A percentile compares a stretch with the other conserved stretches of the same genome.
phyloP scores from a whole-genome alignment of 2,113 vertebrate genomes.

The Atrichornis clamosus region DNA sequence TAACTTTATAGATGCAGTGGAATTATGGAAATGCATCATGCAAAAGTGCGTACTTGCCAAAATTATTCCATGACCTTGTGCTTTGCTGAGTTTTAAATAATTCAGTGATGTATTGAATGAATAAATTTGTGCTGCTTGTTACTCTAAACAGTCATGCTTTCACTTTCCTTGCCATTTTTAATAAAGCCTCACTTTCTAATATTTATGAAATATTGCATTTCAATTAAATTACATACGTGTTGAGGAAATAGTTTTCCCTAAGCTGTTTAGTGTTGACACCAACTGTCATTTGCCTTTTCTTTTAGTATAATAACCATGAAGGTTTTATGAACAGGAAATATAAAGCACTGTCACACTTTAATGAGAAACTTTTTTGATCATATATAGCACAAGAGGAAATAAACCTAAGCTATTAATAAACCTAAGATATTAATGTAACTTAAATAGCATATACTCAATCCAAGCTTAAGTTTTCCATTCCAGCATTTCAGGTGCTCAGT shows the following conservation, averaged over 20 bases:
- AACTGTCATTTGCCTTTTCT: conserved; percentile 75
- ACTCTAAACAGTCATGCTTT: conserved; percentile 79
- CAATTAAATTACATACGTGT: conserved; percentile 80
- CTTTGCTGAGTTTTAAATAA: conserved; percentile 82
- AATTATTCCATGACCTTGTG: conserved; percentile 82
- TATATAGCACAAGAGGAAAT: conserved; percentile 7
- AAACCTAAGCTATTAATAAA: background rate
- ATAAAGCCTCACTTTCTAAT: conserved; percentile 79
- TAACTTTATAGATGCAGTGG: conserved; percentile 75
- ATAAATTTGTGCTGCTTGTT: conserved; percentile 83
- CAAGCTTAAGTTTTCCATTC: background rate
- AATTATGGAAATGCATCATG: conserved; percentile 81
- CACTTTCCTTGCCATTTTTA: conserved; percentile 80
- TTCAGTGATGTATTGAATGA: conserved; percentile 81
- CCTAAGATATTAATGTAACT: background rate
- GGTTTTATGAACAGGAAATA: conserved; percentile 58
- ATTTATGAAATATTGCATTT: conserved; percentile 84
- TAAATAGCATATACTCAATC: background rate
- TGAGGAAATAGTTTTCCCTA: conserved; percentile 75
- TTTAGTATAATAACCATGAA: conserved; percentile 62
- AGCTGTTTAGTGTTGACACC: conserved; percentile 81
- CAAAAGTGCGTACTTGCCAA: conserved; percentile 76
- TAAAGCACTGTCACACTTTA: conserved; percentile 68
- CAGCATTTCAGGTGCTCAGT: background rate
- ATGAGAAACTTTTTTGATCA: conserved; percentile 66